Base-by-base conservation (phyloP, 2,888 invertebrate genomes). In the Oscheius sp. region DNA sequence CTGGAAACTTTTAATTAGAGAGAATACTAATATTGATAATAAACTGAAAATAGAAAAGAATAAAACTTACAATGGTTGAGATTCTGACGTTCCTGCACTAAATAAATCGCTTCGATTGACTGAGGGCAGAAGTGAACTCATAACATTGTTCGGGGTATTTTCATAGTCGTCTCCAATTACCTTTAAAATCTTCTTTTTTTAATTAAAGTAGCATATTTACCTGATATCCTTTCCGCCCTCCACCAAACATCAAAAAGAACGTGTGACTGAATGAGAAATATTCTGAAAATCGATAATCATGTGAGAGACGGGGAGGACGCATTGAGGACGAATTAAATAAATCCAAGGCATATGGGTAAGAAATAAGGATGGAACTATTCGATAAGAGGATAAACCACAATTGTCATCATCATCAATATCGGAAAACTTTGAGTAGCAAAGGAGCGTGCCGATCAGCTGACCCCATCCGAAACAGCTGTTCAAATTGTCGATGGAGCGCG, bases 81-180 rank as follows among this genome's bases (percentile, higher is more conserved):
- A 43, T 45, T 69, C 69, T 5, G 69, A 43, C 7, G 35, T 27
- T 2, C 21, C 27, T 5, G 35, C 41, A n/a, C 12, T 29, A 29
- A 69, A 55, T 18, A 21, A 23, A 23, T 43, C 18, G 13, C 45
- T 56, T 35, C 55, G 21, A 23, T 55, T n/a, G 0, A 23, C 56
- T 7, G 52, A 9, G 25, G 69, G 69, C 29, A 69, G 23, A 25
- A 69, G 27, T n/a, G 18, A 55, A 18, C 56, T 35, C 6, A 41
- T 18, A 27, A 35, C 23, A 23, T 18, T 56, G 1, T 56, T 55
- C 1, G 23, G 29, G 23, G 53, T 13, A 41, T 76, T 73, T 23
- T 76, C 73, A 58, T 73, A 73, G 43, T 73, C 73, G 7, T 73
- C 76, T 41, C 73, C 73, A 12, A 76, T 76, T 46, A 69, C 58